phyloP scores from a whole-genome alignment of 2,888 invertebrate genomes.

The Homarus gammarus region DNA sequence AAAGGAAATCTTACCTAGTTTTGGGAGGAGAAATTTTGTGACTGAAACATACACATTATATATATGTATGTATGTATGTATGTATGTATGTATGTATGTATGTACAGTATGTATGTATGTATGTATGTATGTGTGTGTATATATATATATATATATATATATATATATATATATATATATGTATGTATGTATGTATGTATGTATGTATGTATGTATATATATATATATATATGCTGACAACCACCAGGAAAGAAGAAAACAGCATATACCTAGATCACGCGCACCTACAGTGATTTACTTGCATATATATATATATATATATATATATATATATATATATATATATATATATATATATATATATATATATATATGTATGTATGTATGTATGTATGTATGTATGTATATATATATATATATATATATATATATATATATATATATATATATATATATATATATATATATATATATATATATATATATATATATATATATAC shows the following conservation, averaged over 20 bases:
- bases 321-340: not conserved
- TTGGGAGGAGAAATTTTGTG: too few species aligned
- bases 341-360: conserved; percentile 10
- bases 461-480: conserved; percentile 44
- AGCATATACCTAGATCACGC: too few species aligned
- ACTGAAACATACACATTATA: too few species aligned
- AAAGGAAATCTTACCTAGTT: too few species aligned
- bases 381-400: conserved; percentile 29
- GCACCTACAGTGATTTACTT: too few species aligned
- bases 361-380: conserved; percentile 30
- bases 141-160: not conserved
- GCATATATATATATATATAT: not conserved
- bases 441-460: conserved; percentile 36
- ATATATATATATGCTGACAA: not conserved
- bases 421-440: conserved; percentile 12
- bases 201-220: conserved; percentile 11
- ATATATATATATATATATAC: conserved; percentile 41
- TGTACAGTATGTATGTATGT: too few species aligned
- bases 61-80: conserved; percentile 25
- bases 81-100: conserved; percentile 16
- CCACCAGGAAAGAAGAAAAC: too few species aligned
- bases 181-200: conserved; percentile 19
- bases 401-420: conserved; percentile 30
- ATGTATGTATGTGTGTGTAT: too few species aligned
- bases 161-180: not conserved